Base-by-base conservation (phyloP, 2,113 vertebrate genomes). In the Cnemophilus loriae region DNA sequence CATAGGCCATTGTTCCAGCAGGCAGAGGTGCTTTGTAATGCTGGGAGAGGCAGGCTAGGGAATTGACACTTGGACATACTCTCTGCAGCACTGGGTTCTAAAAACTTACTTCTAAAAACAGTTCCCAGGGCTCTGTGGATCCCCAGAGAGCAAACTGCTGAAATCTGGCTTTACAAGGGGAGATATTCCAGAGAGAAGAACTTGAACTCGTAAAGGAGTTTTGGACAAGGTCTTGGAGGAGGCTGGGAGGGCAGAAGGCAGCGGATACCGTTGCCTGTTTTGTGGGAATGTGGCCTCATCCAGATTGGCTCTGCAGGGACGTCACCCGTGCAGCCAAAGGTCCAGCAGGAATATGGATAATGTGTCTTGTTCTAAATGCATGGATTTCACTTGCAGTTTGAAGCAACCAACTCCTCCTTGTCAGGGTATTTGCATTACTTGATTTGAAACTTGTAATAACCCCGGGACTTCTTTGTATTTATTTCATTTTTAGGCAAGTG, bases 191-290 rank as follows among this genome's bases (percentile, higher is more conserved):
- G 41, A 35, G 41, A 35, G 35, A 59, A 50, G 26, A 18, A 55
- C 21, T 55, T 23, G 24, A 42, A 24, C 35, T 82, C 21, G n/a
- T 90, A 1, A 20, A 85, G n/a, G 21, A 23, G 53, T 49, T 88
- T 39, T 20, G 53, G 24, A 64, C 30, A 20, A 50, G 42, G 27
- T 23, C 22, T 30, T 33, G 35, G 55, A 13, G 71, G 27, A 56
- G 67, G 7, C 47, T 33, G 50, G 47, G 63, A 52, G 33, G 47
- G 14, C 32, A 20, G 35, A 23, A 9, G 39, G 80, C 49, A 37
- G 76, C 0, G 0, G 70, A 6, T 57, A 1, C 7, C 4, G 0
- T 60, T 39, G 13, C 52, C 60, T 5, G 0, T 50, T 44, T 8
- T 17, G 37, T 49, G 59, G 68, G 41, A 77, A 6, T 7, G 6